Percentiles rank a stretch among this genome's conserved stretches.
These are phyloP conservation scores for Drosophila saltans DNA, from an alignment of 1,140 invertebrate species.

Conservation along the genomic window DNA sequence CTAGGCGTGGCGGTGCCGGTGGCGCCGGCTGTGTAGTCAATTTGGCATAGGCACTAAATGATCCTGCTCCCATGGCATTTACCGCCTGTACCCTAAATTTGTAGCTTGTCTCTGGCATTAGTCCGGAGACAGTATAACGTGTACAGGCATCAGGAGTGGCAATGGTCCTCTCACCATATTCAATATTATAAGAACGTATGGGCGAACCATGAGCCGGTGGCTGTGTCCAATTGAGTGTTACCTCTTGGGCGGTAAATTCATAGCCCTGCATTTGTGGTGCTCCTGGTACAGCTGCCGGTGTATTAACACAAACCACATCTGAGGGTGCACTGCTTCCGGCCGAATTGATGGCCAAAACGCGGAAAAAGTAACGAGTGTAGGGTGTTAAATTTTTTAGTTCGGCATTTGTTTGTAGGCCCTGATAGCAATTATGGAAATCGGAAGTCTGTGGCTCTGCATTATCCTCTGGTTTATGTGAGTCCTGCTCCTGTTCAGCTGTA, in stretches of 20 bases:
- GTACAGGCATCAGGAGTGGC: conserved; percentile 85
- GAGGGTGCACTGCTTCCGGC: conserved; percentile 90
- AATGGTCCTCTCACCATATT: conserved; percentile 86
- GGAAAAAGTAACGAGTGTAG: conserved; percentile 91
- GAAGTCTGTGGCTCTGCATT: conserved; percentile 84
- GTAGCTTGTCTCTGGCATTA: conserved; percentile 86
- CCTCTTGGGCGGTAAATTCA: conserved; percentile 87
- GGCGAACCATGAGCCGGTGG: conserved; percentile 89
- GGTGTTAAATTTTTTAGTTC: conserved; percentile 90
- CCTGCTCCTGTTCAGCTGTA: too few relatives aligned
- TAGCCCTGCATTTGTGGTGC: conserved; percentile 86
- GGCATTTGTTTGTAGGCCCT: conserved; percentile 85
- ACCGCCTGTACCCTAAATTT: conserved; percentile 91
- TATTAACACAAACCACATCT: conserved; percentile 86
- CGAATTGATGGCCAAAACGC: conserved; percentile 90
- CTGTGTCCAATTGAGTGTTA: conserved; percentile 89
- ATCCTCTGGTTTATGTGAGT: background rate
- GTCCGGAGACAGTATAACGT: conserved; percentile 84
- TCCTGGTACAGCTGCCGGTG: conserved; percentile 89
- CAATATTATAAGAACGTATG: conserved; percentile 90
- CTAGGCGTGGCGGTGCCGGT: conserved; percentile 89
- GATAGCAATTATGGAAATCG: conserved; percentile 85
- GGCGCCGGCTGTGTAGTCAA: conserved; percentile 90
- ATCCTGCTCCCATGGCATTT: conserved; percentile 91
- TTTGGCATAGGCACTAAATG: conserved; percentile 89